Percentiles rank a stretch among this genome's conserved stretches.
Conservation (phyloP, 2,113 vertebrate genomes). For the Festucalex cinctus region DNA sequence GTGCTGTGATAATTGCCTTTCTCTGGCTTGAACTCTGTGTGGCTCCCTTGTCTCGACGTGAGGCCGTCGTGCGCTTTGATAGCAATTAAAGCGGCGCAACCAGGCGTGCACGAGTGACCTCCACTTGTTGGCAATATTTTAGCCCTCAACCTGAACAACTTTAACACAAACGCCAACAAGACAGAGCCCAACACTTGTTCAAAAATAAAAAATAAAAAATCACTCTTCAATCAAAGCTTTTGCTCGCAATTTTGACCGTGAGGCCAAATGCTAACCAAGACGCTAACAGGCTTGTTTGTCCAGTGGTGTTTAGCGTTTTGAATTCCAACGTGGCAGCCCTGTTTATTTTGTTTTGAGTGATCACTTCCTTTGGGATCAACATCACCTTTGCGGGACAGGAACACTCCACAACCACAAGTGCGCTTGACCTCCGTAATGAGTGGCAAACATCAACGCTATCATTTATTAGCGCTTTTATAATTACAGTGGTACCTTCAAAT, state of each 20-base stretch:
- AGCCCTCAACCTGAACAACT: slow-evolving; percentile 2
- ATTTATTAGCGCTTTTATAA: neutral
- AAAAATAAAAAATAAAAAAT: too few relatives aligned
- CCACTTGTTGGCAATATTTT: slow-evolving; percentile 3
- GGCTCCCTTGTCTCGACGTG: slow-evolving; percentile 31
- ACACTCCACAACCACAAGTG: neutral
- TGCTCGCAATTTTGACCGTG: slow-evolving; percentile 12
- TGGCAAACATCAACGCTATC: neutral
- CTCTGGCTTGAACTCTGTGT: slow-evolving; percentile 21
- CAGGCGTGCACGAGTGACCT: slow-evolving; percentile 17
- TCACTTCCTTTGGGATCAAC: slow-evolving; percentile 34
- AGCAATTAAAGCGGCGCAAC: slow-evolving; percentile 36
- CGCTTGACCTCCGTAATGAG: slow-evolving; percentile 1
- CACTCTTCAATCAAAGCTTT: slow-evolving; percentile 4
- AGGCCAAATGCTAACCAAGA: neutral
- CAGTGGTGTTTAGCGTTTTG: slow-evolving; percentile 4
- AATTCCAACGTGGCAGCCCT: slow-evolving; percentile 23
- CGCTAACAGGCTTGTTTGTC: neutral
- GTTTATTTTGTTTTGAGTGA: slow-evolving; percentile 22
- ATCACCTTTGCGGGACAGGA: slow-evolving; percentile 6
- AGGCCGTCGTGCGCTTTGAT: slow-evolving; percentile 27
- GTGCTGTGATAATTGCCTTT: slow-evolving; percentile 25
- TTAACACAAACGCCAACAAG: slow-evolving; percentile 19
- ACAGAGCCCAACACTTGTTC: neutral
- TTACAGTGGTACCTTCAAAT: too few relatives aligned